Evolutionary conservation across 1,140 invertebrate species (phyloP).

Genomic region (Cydia strobilella): DNA sequence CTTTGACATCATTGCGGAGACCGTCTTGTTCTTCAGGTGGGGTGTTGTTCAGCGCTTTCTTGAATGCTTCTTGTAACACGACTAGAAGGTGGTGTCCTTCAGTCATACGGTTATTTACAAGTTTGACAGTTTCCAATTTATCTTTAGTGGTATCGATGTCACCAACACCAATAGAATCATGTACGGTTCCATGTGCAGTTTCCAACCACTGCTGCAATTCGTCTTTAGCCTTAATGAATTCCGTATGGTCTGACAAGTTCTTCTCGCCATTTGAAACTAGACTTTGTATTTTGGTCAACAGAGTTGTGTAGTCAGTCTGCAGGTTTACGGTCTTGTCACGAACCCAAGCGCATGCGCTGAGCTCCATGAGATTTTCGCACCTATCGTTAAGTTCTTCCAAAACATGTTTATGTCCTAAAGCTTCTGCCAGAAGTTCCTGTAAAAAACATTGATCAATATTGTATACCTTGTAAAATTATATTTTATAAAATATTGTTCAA

Average conservation of each 20-base stretch:
- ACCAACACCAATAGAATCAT: slow-evolving; percentile 90
- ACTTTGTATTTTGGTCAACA: slow-evolving; percentile 88
- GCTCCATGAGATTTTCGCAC: slow-evolving; percentile 92
- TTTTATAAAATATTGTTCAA: neutral
- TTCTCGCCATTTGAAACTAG: slow-evolving; percentile 92
- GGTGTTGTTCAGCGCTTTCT: slow-evolving; percentile 90
- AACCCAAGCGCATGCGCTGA: slow-evolving; percentile 90
- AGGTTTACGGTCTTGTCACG: slow-evolving; percentile 92
- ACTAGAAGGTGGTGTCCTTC: slow-evolving; percentile 93
- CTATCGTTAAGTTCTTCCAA: slow-evolving; percentile 92
- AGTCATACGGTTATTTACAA: slow-evolving; percentile 87
- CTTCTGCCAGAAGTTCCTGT: slow-evolving; percentile 86
- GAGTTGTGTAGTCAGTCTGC: slow-evolving; percentile 88
- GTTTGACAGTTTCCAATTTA: slow-evolving; percentile 89
- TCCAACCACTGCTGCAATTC: slow-evolving; percentile 91
- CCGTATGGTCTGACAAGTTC: slow-evolving; percentile 92
- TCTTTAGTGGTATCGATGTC: slow-evolving; percentile 89
- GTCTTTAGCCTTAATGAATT: slow-evolving; percentile 91
- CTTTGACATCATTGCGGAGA: slow-evolving; percentile 87
- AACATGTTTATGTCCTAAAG: slow-evolving; percentile 87
- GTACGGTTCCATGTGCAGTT: slow-evolving; percentile 87
- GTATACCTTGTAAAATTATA: neutral
- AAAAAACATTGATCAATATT: slow-evolving; percentile 37
- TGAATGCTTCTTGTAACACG: slow-evolving; percentile 90
- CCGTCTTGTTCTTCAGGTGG: slow-evolving; percentile 89